Base-by-base conservation (phyloP, 2,797 vertebrate genomes). In the Sebastolobus alascanus region DNA sequence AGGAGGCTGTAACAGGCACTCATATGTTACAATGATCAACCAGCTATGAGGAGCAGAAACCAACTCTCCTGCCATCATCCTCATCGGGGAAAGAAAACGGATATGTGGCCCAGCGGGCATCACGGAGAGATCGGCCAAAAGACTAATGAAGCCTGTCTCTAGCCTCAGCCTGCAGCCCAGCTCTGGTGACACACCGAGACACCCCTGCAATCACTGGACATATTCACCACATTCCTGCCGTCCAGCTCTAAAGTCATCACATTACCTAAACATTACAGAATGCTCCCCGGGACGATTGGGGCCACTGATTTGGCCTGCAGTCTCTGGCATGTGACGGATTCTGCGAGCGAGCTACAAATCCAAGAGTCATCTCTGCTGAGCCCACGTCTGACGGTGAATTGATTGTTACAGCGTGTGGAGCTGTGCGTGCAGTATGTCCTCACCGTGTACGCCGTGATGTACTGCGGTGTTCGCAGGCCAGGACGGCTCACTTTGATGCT, bases 151-250 rank as follows among this genome's bases (percentile, higher is more conserved):
- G 86, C 83, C 89, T 86, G 88, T 85, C 85, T 90, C 83, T 82
- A 68, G 86, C 77, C 68, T 69, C 65, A 55, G 82, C 81, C 87
- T 86, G 79, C 63, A 79, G 81, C 80, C 89, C 84, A 69, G 87
- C 90, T 93, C 88, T 89, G 84, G 89, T 89, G 91, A 93, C 82
- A 78, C 80, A 79, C 83, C 78, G 35, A 83, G 87, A 90, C 87
- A 90, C 91, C 86, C 89, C 79, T 75, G 88, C 91, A 93, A 92
- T 93, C 90, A 92, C 89, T 87, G 91, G 88, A 90, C 89, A 87
- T 66, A 73, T 86, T 89, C 89, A 75, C 86, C 79, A 59, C 85
- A 90, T 93, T 94, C 88, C 90, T 90, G 78, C 75, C 75, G 77
- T 84, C 77, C 86, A 56, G 84, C 80, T 86, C 86, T 86, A 85